These are phyloP conservation scores for Drosophila bocki DNA, from an alignment of 1,140 invertebrate genomes.

Conservation along the genomic window DNA sequence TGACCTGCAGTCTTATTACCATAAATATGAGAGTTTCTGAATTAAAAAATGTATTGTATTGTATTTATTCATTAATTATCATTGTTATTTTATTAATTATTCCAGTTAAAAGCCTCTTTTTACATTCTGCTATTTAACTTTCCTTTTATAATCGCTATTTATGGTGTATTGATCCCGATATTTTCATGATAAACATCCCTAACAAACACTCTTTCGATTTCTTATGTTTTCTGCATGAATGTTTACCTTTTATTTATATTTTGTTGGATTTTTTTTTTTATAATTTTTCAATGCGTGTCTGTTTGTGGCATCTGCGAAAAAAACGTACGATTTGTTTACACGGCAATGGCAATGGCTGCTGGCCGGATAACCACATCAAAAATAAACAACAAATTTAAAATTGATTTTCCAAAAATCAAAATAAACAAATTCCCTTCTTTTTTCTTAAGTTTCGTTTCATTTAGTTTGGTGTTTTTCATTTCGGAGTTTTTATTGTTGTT, in stretches of 20 bases:
- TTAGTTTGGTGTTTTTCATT: conserved; percentile 25
- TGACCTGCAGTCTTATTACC: not conserved
- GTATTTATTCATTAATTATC: not conserved
- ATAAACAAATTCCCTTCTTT: conserved; percentile 62
- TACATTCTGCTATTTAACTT: not conserved
- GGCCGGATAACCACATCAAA: conserved; percentile 80
- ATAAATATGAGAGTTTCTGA: not conserved
- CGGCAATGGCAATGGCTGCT: conserved; percentile 47
- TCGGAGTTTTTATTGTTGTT: conserved; percentile 34
- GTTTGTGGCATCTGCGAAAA: conserved; percentile 71
- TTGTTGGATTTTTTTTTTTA: conserved; percentile 28
- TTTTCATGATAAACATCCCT: not conserved
- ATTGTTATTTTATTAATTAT: not conserved
- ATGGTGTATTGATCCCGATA: not conserved
- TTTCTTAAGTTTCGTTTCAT: conserved; percentile 37
- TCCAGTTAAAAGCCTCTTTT: not conserved
- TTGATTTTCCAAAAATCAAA: conserved; percentile 80
- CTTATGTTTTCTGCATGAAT: conserved; percentile 22
- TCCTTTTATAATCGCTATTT: not conserved
- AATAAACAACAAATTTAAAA: conserved; percentile 76
- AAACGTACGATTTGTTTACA: conserved; percentile 73
- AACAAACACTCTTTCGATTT: conserved; percentile 3
- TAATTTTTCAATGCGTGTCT: conserved; percentile 53
- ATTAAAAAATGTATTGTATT: too few relatives aligned
- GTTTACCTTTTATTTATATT: conserved; percentile 33